Conservation (phyloP, 23 tunicate genomes). For the Ascidia mentula region DNA sequence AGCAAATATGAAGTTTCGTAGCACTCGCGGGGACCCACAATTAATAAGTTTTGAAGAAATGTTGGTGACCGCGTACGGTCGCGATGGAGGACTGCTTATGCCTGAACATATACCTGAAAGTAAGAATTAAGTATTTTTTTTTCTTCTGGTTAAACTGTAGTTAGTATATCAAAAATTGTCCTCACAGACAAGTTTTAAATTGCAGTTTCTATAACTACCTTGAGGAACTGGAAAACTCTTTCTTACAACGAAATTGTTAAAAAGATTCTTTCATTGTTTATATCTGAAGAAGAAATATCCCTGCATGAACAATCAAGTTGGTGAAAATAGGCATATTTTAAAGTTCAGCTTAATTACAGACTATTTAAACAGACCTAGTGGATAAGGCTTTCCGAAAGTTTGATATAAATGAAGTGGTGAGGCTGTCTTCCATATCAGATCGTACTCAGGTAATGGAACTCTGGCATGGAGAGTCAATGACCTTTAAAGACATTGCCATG, state of each 20-base stretch:
- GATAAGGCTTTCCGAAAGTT: slow-evolving; percentile 53
- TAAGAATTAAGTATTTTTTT: slow-evolving; percentile 22
- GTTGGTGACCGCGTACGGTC: slow-evolving; percentile 48
- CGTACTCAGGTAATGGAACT: slow-evolving; percentile 60
- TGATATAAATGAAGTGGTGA: slow-evolving; percentile 55
- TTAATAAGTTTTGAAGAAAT: slow-evolving; percentile 53
- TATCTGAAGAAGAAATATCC: slow-evolving; percentile 50
- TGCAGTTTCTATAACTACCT: slow-evolving; percentile 34
- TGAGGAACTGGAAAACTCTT: slow-evolving; percentile 58
- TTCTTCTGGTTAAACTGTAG: too few relatives aligned
- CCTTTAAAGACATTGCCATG: slow-evolving; percentile 91
- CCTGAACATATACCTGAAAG: slow-evolving; percentile 68
- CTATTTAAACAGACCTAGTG: slow-evolving; percentile 32
- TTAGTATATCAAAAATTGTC: too few relatives aligned
- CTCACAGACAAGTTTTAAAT: too few relatives aligned
- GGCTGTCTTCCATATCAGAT: slow-evolving; percentile 27
- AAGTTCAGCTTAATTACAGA: too few relatives aligned
- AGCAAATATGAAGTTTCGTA: slow-evolving; percentile 55
- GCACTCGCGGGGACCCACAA: slow-evolving; percentile 43
- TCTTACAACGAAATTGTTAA: slow-evolving; percentile 62
- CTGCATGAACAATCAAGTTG: slow-evolving; percentile 14
- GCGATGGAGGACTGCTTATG: slow-evolving; percentile 71
- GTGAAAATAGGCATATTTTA: neutral
- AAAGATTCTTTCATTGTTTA: slow-evolving; percentile 35
- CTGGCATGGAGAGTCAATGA: slow-evolving; percentile 81